Base-by-base conservation (phyloP, 2,797 vertebrate genomes). In the Pygocentrus nattereri region DNA sequence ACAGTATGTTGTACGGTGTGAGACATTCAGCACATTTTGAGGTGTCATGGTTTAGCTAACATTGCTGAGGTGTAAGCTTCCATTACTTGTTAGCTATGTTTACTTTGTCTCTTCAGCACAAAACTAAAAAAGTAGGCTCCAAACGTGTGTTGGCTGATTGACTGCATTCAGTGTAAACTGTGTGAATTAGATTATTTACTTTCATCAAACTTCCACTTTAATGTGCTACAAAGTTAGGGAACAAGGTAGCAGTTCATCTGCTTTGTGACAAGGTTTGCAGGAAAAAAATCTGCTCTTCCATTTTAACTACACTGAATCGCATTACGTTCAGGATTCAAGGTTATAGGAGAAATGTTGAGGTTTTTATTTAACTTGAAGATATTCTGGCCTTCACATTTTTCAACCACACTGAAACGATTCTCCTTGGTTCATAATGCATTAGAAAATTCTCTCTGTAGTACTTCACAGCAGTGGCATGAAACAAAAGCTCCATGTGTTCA, bases 391-490 rank as follows among this genome's bases (percentile, higher is more conserved):
- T 73, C 30, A 56, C 31, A 68, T 78, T 44, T 61, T 49, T 13
- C 78, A 30, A 69, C 25, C n/a, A 30, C 21, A 56, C 58, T 54
- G 54, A 73, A 41, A 18, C 18, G 8, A 25, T 44, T 72, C 8
- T 82, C n/a, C 16, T 52, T 62, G 59, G 23, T 62, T 76, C 61
- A 38, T 47, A 71, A n/a, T 13, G 23, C 49, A 44, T 70, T 23
- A 30, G 47, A 54, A 72, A 68, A 65, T 71, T 54, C 52, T 30
- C 70, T 75, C 67, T 34, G 47, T 44, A 64, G 19, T 56, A 47
- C 30, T 47, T 49, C n/a, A 70, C 74, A 82, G 54, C 80, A 49
- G 25, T 1, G 47, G 50, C 47, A 58, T 78, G 72, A 78, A 72
- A 73, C 41, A 31, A 52, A 65, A 5, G 58, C 58, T 16, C 58